Base-by-base conservation (phyloP, 1,140 invertebrate genomes). In the Eriocheir sinensis region DNA sequence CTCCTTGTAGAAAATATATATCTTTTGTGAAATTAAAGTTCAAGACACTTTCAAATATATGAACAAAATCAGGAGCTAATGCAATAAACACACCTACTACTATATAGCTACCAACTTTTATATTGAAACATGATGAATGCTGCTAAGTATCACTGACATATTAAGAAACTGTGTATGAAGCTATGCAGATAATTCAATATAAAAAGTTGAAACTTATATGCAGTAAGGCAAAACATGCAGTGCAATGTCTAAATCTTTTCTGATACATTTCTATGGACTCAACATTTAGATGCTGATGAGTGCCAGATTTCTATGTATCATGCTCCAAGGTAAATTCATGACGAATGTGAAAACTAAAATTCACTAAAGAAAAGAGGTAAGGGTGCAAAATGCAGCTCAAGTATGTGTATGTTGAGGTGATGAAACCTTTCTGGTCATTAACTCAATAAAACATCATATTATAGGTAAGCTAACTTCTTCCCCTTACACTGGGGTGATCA, bases 191-290 rank as follows among this genome's bases (percentile, higher is more conserved):
- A n/a, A 72, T 12, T n/a, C 6, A 72, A n/a, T 21, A 53, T 53
- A 72, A 72, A 72, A 72, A n/a, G 1, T 72, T n/a, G n/a, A 6
- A 4, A 72, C 1, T n/a, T 2, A 32, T n/a, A 90, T 15, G 34
- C 0, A 60, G 3, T 27, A 21, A 30, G 27, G n/a, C n/a, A n/a
- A n/a, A n/a, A n/a, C 36, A 86, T 86, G 85, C 85, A 38, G 85
- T 40, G 41, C 85, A 86, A 9, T 86, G 85, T 44, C 85, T n/a
- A n/a, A 83, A 30, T 32, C 36, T n/a, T 9, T 86, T 86, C 41
- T 21, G 41, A 72, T 21, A n/a, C 60, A 6, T 72, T 72, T 72
- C 60, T n/a, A n/a, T 72, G 21, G 17, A 27, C 27, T 21, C 8
- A 72, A 21, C 60, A 1, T 72, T n/a, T n/a, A 72, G n/a, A 72